These are phyloP conservation scores for Drosophila hamatofila DNA, from an alignment of 2,888 invertebrate genomes.

Conservation along the genomic window DNA sequence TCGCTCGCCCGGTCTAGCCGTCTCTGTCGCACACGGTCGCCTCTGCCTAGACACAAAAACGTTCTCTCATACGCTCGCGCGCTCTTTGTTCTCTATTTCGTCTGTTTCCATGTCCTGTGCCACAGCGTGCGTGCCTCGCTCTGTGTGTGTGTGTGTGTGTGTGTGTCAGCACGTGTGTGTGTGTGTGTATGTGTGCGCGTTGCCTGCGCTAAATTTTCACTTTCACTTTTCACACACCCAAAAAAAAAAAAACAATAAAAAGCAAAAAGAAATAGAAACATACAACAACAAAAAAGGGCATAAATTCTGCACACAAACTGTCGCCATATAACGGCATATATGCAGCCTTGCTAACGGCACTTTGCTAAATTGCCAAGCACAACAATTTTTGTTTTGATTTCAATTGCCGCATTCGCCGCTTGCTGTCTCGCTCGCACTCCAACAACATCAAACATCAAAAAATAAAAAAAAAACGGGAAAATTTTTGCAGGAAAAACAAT, in stretches of 20 bases:
- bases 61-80: constrained; percentile 29
- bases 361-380: constrained; percentile 32
- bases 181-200: constrained; percentile 31
- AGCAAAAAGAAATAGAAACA: constrained; percentile 25
- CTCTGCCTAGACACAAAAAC: constrained; percentile 31
- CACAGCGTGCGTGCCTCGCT: constrained; percentile 24
- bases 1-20: constrained; percentile 16
- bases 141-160: not conserved
- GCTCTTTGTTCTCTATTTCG: constrained; percentile 46
- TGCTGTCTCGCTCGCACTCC: constrained; percentile 25
- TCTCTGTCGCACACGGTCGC: not conserved
- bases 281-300: constrained; percentile 19
- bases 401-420: constrained; percentile 44
- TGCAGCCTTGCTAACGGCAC: constrained; percentile 23
- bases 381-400: constrained; percentile 57
- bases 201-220: constrained; percentile 82
- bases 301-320: constrained; percentile 39
- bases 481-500: constrained; percentile 36
- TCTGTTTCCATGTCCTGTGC: constrained; percentile 42
- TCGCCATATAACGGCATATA: constrained; percentile 33
- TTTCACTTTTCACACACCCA: constrained; percentile 84
- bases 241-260: constrained; percentile 71
- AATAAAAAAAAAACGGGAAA: constrained; percentile 25
- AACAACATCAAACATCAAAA: not conserved
- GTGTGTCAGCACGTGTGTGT: not conserved